Base-by-base conservation (phyloP, 1,140 invertebrate species). In the Calosoma granatense region DNA sequence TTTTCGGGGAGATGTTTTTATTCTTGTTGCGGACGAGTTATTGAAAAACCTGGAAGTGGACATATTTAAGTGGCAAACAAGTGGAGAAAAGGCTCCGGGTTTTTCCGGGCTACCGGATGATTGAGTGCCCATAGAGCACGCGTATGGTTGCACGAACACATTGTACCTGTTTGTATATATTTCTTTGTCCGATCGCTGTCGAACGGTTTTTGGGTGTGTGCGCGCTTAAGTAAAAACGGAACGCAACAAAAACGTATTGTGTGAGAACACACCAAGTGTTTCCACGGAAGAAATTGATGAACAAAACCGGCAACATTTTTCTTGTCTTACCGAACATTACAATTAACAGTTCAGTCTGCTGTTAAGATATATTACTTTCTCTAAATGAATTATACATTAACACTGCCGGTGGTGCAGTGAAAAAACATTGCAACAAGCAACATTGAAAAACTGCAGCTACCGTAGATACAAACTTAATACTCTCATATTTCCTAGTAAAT, bases 351-450 rank as follows among this genome's bases (percentile, higher is more conserved):
- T 17, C 15, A 47, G 3, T 6, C 3, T 12, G 9, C 41, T 17
- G 26, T 36, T n/a, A 36, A 4, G 14, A 30, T 30, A 30, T 6
- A 30, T 30, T 30, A 14, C 26, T 30, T 30, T 30, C 6, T 30
- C 14, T 30, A 30, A 30, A 47, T 47, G 41, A 47, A 47, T 47
- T 47, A 47, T 47, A 47, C 17, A 47, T 47, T 47, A 6, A 30
- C n/a, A n/a, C 6, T 30, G 26, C 6, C 26, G 26, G n/a, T n/a
- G 14, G 26, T 14, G 4, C 26, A 6, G 4, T 30, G 4, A 4
- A 30, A 30, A 30, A 6, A 4, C 6, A 6, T 30, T 30, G 26
- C 26, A 30, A 30, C 26, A 30, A 6, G 26, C 26, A 30, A 30
- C n/a, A n/a, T n/a, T n/a, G n/a, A n/a, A n/a, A n/a, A n/a, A n/a